Evolutionary conservation across 92 coral and sea anemone genomes (phyloP), one percentile per base, ranked within the genome.

Genomic region (Zoanthus sociatus): DNA sequence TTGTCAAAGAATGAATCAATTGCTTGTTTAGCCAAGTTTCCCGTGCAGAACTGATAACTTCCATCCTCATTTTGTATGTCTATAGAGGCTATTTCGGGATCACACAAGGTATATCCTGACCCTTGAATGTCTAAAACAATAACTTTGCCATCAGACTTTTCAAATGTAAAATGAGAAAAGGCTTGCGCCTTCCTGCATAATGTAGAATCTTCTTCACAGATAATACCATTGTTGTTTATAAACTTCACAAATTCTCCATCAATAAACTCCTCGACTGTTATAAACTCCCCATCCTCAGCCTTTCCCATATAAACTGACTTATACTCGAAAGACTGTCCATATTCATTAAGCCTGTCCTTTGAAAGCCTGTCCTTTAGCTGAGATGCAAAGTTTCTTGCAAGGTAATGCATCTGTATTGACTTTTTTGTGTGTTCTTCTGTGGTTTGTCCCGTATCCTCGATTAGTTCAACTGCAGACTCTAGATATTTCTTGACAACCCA

Each of bases 61-160:
- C 94, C 94, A 48, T 92, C 90, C 30, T 86, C 87, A 84, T 81
- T 67, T 32, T 63, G 87, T 45, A 61, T 42, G 42, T 83, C 83
- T 13, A 78, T 64, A 26, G 92, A 89, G 71, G 92, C 94, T 60
- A 89, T 79, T 73, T 92, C 94, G 61, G 92, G 92, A 71, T 89
- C 92, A 17, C 79, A 92, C 44, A 89, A 86, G 14, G 94, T 92
- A 68, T 89, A 89, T 63, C 83, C 89, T 54, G 86, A 79, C 58
- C 92, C 88, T 79, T 88, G 90, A 20, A 88, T 83, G 75, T 88
- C 90, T 37, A 37, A 37, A 37, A 37, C 42, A 37, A 37, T 37
- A 37, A 37, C 42, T 37, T 37, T 37, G 42, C 42, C 42, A 37
- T 37, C 42, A 37, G 42, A 37, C 4, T 37, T 37, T 3, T 37